Base-by-base conservation (phyloP, 2,888 invertebrate species). In the Ecdyonurus torrentis region DNA sequence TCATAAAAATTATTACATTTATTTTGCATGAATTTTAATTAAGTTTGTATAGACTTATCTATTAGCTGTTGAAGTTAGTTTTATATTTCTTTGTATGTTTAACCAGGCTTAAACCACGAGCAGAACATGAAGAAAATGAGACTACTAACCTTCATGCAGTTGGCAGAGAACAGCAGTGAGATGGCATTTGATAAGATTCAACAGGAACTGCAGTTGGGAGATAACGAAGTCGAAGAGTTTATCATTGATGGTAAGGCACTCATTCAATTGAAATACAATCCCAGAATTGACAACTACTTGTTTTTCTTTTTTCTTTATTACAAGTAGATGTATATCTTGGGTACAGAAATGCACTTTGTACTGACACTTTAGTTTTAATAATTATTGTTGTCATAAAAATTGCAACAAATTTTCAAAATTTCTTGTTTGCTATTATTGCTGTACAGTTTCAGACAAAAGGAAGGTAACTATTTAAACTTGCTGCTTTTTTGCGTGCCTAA, bases 71-170 rank as follows among this genome's bases (percentile, higher is more conserved):
- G n/a, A n/a, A n/a, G n/a, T n/a, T n/a, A n/a, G n/a, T n/a, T n/a
- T n/a, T n/a, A n/a, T n/a, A n/a, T n/a, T n/a, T n/a, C n/a, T n/a
- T n/a, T n/a, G n/a, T n/a, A n/a, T n/a, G n/a, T n/a, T n/a, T 37
- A 5, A 15, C 25, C 69, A 82, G 87, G 94, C 59, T 76, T 97
- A 60, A 91, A 91, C 71, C 96, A 97, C 73, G 93, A 95, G 70
- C 89, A 92, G 71, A 95, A 96, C 72, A 83, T 95, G 77, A 90
- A 93, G 72, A 99, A 99, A 77, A 98, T 99, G 94, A 83, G 97
- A 66, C 79, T 98, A 70, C 74, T 99, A 63, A 92, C 97, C 0
- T 94, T 99, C 73, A 97, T 99, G 92, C 95, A 96, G 73, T 82
- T 99, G 78, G 96, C 97, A 2, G 98, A 99, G 75, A 86, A 84